phyloP scores from a whole-genome alignment of 30 jellyfish, hydroid and myxozoan species.

The Cassiopea xamachana region DNA sequence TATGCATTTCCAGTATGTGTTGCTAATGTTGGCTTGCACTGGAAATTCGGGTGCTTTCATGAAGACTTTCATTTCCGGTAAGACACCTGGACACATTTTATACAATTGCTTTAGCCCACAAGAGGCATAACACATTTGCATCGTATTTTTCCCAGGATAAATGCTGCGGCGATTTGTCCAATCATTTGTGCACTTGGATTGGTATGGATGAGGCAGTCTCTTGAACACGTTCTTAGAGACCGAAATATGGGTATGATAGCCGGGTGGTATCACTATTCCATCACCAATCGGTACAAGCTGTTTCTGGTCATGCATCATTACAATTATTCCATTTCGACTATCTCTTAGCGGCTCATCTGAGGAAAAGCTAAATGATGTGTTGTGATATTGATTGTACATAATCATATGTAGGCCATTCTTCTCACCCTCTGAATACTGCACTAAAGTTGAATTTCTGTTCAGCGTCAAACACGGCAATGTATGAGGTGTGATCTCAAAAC shows the following conservation, averaged over 20 bases:
- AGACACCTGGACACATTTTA: constrained; percentile 2
- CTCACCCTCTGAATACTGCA: constrained; percentile 10
- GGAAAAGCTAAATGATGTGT: not conserved
- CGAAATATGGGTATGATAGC: constrained; percentile 18
- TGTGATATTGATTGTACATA: not conserved
- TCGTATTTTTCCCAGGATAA: constrained; percentile 28
- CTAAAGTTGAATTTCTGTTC: constrained; percentile 34
- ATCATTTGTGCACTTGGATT: not conserved
- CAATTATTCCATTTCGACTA: not conserved
- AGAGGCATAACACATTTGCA: not conserved
- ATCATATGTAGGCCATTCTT: constrained; percentile 39
- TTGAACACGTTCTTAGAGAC: not conserved
- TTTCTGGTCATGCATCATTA: constrained; percentile 7
- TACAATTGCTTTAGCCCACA: constrained; percentile 7
- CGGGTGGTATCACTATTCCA: constrained; percentile 18
- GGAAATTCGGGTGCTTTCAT: constrained; percentile 11
- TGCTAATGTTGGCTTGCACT: not conserved
- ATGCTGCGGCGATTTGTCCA: not conserved
- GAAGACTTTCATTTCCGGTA: not conserved
- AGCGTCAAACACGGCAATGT: constrained; percentile 31
- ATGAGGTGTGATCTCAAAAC: constrained; percentile 16
- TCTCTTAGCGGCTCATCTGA: not conserved
- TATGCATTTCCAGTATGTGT: not conserved
- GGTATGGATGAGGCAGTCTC: constrained; percentile 18
- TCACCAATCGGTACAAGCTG: not conserved